Evolutionary conservation across 1,140 invertebrate species (phyloP), one percentile per base, ranked within the genome.

Genomic region (Pseudomyrmex flavicornis): DNA sequence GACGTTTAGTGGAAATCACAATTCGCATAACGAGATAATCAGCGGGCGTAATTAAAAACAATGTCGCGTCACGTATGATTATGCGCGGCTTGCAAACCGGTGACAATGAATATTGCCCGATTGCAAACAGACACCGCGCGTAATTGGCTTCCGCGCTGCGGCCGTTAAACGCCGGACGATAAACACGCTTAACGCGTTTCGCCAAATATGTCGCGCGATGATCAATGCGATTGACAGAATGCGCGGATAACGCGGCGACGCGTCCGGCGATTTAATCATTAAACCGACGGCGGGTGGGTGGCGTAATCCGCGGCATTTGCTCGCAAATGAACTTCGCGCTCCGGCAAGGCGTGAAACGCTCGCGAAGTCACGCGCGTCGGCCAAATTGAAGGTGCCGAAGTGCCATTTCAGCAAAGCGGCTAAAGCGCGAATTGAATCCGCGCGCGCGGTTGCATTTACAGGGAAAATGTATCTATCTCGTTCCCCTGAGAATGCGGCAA

Each of bases 121-220:
- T 82, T 82, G 76, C 72, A 75, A 82, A 82, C 79, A 73, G 70
- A 87, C 69, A 83, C 86, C 63, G 82, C 50, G 85, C 61, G 85
- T 88, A 88, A 88, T 88, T 76, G 82, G 85, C 68, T 87, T 87
- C 70, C 82, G 82, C 82, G 69, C 54, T 59, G 76, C 76, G 76
- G 76, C 86, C 86, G 75, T 87, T 88, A 88, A 88, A 73, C 85
- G 77, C 85, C 26, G 73, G 58, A 74, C 52, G 66, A 73, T 75
- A 88, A 88, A 88, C 85, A 80, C 35, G 76, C 76, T 80, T 80
- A 80, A 80, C 76, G 76, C 76, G 52, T 80, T 59, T 72, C 76
- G 56, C 69, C 76, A 80, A 80, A 80, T 80, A 80, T 80, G 66
- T 80, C 86, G 77, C 83, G 22, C 59, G 63, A 87, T 61, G 66